These are phyloP conservation scores for Drosophila parvula DNA, from an alignment of 1,140 invertebrate species.

Conservation along the genomic window DNA sequence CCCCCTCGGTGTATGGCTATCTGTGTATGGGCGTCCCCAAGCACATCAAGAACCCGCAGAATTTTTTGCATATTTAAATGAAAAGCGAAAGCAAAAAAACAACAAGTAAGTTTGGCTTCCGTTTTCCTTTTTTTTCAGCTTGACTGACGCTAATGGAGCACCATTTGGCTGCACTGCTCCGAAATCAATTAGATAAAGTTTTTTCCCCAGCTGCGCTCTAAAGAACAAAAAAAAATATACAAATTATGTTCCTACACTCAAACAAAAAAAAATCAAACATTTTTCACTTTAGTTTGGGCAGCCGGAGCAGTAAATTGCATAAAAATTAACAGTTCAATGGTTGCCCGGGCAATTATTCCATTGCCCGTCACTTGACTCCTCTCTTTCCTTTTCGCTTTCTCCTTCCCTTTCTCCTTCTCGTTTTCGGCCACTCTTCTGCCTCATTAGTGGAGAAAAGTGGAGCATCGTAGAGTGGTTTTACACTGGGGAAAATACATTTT, in stretches of 20 bases:
- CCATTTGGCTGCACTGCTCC: constrained; percentile 69
- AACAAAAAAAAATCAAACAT: constrained; percentile 29
- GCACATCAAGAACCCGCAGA: constrained; percentile 68
- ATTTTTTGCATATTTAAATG: constrained; percentile 80
- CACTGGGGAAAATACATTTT: not conserved
- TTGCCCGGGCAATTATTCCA: constrained; percentile 40
- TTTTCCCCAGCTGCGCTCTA: constrained; percentile 52
- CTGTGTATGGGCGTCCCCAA: constrained; percentile 16
- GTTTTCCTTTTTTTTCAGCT: constrained; percentile 39
- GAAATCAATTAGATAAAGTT: constrained; percentile 79
- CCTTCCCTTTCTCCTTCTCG: not conserved
- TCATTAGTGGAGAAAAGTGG: constrained; percentile 24
- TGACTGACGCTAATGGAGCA: constrained; percentile 72
- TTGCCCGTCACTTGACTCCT: constrained; percentile 1
- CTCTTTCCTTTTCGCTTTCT: not conserved
- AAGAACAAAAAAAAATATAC: constrained; percentile 7
- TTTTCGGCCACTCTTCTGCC: constrained; percentile 5
- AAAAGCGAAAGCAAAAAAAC: constrained; percentile 36
- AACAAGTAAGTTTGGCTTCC: constrained; percentile 59
- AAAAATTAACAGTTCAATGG: constrained; percentile 71
- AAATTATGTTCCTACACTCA: not conserved
- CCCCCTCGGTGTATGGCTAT: constrained; percentile 19
- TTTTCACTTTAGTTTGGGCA: constrained; percentile 53
- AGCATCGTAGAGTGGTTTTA: constrained; percentile 9
- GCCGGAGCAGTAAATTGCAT: constrained; percentile 56